Evolutionary conservation across 2,888 invertebrate species (phyloP).

Genomic region (Sinelater perroti): DNA sequence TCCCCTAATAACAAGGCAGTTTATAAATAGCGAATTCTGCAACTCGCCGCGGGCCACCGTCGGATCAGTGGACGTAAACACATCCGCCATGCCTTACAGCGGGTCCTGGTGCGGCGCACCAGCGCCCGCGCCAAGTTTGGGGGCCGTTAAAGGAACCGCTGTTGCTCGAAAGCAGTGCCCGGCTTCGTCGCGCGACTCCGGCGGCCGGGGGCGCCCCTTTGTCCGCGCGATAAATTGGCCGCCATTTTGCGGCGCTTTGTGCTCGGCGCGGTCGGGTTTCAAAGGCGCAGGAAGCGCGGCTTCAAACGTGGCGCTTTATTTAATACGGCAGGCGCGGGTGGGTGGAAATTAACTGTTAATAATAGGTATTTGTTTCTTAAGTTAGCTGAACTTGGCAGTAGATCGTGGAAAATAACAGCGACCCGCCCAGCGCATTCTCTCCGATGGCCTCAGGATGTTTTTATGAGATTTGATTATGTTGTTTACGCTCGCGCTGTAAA

Average conservation of each 20-base stretch:
- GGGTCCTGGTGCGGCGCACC: slow-evolving; percentile 4
- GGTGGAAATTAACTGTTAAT: slow-evolving; percentile 27
- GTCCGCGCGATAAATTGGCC: slow-evolving; percentile 17
- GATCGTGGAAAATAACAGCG: slow-evolving; percentile 29
- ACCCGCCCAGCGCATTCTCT: slow-evolving; percentile 20
- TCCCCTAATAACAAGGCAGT: too few relatives aligned
- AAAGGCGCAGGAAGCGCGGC: neutral
- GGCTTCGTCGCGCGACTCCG: slow-evolving; percentile 8
- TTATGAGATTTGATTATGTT: slow-evolving; percentile 47
- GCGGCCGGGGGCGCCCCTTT: slow-evolving; percentile 12
- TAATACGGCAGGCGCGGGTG: neutral
- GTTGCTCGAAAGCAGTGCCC: slow-evolving; percentile 9
- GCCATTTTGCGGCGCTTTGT: slow-evolving; percentile 7
- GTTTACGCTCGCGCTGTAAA: slow-evolving; percentile 45
- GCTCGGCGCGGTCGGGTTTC: neutral
- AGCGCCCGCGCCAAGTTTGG: neutral
- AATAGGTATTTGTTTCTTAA: slow-evolving; percentile 27
- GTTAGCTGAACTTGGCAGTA: slow-evolving; percentile 24
- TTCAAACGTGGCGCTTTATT: neutral
- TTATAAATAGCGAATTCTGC: too few relatives aligned
- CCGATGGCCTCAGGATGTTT: slow-evolving; percentile 44
- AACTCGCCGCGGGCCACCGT: neutral
- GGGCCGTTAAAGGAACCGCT: neutral
- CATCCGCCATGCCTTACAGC: slow-evolving; percentile 8
- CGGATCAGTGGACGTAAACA: slow-evolving; percentile 12